Evolutionary conservation across 2,797 vertebrate genomes (phyloP), one percentile per base, ranked within the genome.

Genomic region (Meriones psammophilus): DNA sequence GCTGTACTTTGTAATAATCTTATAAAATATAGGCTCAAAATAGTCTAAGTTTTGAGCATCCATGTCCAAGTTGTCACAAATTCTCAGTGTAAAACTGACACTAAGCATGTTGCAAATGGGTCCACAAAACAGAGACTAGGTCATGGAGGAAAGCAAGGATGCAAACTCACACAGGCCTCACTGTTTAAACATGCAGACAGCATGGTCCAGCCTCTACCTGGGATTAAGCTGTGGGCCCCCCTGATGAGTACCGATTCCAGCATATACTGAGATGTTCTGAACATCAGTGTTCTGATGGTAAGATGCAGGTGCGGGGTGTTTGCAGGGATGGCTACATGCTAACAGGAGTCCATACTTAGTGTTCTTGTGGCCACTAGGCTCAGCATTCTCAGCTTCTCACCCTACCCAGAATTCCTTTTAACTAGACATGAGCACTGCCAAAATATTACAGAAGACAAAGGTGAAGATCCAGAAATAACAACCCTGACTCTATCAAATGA

Each of bases 11-110:
- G 64, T 2, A 88, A 80, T 86, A 85, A 94, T 50, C 50, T 89
- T 89, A 84, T 9, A 76, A 33, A 78, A 66, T 39, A 79, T 28
- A 50, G 95, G 86, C 64, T 94, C 22, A 96, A 93, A 64, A n/a
- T 39, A 92, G 71, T 30, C 22, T 89, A 85, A 77, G 33, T 60
- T 95, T 80, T 93, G 58, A 89, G 88, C 36, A 89, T 66, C 58
- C 54, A 68, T 68, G 12, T 83, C 79, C 10, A 83, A 94, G 36
- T 20, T 8, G 0, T 95, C 36, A 90, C 30, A 88, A 73, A 89
- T 89, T 92, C 39, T n/a, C n/a, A 71, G 84, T 83, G 79, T 66
- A 46, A 96, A 78, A 84, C 64, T 5, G 12, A 28, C 62, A 68
- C 56, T 42, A 91, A 94, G 58, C 26, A 78, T 15, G 10, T 76